Conservation (phyloP, 2,797 vertebrate genomes). For the Phaenicophaeus curvirostris region DNA sequence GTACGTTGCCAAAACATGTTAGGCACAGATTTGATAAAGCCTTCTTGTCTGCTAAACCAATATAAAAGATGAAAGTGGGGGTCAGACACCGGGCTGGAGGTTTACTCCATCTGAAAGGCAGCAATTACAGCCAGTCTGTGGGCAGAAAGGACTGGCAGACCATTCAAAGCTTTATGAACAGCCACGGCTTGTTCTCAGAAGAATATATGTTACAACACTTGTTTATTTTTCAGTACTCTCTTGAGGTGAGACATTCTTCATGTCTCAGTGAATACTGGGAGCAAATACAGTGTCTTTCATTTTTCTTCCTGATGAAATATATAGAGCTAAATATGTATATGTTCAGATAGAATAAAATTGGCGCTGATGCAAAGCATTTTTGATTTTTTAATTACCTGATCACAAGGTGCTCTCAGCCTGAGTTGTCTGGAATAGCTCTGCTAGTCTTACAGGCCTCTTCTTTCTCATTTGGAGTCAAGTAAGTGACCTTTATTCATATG, state of each 20-base stretch:
- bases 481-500: background rate
- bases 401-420: background rate
- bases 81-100: background rate
- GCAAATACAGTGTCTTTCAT: background rate
- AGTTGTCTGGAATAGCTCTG: background rate
- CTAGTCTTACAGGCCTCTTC: background rate
- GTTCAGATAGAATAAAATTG: background rate
- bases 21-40: background rate
- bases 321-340: background rate
- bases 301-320: background rate
- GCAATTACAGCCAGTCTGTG: background rate
- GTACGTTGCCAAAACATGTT: background rate
- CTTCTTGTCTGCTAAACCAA: background rate
- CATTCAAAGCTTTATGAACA: background rate
- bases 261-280: background rate
- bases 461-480: background rate
- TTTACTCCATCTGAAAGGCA: slow-evolving; percentile 2
- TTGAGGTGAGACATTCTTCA: background rate
- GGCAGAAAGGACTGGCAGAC: background rate
- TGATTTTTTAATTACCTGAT: background rate
- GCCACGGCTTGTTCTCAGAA: background rate
- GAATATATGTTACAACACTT: background rate
- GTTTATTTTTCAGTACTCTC: background rate
- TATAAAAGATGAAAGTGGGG: background rate
- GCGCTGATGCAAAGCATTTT: background rate